Conservation (phyloP, 2,888 invertebrate species). For the Drosophila basisetae region DNA sequence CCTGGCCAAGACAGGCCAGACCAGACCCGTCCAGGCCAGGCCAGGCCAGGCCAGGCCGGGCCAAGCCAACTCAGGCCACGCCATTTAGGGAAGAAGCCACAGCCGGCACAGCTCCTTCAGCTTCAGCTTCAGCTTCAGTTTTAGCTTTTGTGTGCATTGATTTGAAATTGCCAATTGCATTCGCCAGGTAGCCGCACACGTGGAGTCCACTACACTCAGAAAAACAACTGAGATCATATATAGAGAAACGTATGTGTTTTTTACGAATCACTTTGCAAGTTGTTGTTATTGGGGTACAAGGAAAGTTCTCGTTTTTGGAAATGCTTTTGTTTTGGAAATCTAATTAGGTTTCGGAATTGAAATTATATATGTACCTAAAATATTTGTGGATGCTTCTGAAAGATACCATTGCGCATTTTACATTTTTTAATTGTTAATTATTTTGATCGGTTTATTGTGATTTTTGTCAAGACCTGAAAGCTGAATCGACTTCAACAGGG, state of each 20-base stretch:
- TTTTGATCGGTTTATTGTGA: background rate
- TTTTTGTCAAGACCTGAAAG: background rate
- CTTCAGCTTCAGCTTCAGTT: constrained; percentile 26
- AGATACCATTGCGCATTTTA: too few relatives aligned
- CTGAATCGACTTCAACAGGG: background rate
- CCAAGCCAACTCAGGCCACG: constrained; percentile 40
- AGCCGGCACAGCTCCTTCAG: constrained; percentile 25
- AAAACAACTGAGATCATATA: background rate
- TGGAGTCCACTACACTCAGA: constrained; percentile 47
- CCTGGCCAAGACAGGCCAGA: constrained; percentile 35
- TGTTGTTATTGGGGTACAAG: too few relatives aligned
- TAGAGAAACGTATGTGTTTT: too few relatives aligned
- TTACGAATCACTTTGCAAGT: background rate
- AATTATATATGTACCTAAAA: too few relatives aligned
- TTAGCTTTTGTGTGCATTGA: constrained; percentile 59
- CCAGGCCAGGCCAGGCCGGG: constrained; percentile 44
- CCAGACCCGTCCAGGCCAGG: constrained; percentile 42
- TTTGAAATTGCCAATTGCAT: constrained; percentile 65
- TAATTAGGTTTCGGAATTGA: too few relatives aligned
- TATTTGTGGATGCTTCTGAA: too few relatives aligned
- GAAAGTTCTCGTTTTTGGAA: too few relatives aligned
- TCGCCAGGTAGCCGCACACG: constrained; percentile 61
- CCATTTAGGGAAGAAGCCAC: constrained; percentile 75
- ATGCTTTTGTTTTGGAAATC: too few relatives aligned
- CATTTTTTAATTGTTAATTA: background rate